phyloP scores from a whole-genome alignment of 2,797 vertebrate species.

The Lacerta viridis region DNA sequence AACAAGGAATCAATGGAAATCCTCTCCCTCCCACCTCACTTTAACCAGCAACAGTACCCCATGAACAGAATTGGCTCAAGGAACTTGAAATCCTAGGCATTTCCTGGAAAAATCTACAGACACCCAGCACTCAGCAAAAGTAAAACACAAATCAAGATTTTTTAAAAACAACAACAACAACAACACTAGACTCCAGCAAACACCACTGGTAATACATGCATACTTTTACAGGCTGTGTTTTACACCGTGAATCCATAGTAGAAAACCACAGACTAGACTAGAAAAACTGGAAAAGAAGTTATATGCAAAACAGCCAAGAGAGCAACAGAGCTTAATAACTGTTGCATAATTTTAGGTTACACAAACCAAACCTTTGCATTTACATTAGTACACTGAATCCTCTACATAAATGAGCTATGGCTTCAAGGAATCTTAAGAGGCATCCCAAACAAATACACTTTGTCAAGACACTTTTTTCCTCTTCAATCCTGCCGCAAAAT shows the following conservation, averaged over 20 bases:
- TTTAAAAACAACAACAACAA: background rate
- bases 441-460: background rate
- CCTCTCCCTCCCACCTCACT: too few relatives aligned
- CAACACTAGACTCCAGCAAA: background rate
- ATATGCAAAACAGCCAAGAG: background rate
- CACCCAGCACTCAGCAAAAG: background rate
- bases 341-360: background rate
- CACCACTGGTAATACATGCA: background rate
- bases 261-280: background rate
- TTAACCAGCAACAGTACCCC: too few relatives aligned
- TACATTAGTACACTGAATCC: background rate
- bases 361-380: slow-evolving; percentile 7
- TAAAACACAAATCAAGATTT: background rate
- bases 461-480: background rate
- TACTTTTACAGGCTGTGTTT: background rate
- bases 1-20: too few relatives aligned
- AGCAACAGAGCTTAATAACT: background rate
- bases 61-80: too few relatives aligned
- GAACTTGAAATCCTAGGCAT: background rate
- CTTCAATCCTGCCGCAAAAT: background rate
- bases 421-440: background rate
- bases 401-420: background rate
- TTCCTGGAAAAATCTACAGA: background rate
- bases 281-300: slow-evolving; percentile 12
- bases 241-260: background rate